Evolutionary conservation across 2,113 vertebrate species (phyloP), one percentile per base, ranked within the genome.

Genomic region (Ornithorhynchus anatinus): DNA sequence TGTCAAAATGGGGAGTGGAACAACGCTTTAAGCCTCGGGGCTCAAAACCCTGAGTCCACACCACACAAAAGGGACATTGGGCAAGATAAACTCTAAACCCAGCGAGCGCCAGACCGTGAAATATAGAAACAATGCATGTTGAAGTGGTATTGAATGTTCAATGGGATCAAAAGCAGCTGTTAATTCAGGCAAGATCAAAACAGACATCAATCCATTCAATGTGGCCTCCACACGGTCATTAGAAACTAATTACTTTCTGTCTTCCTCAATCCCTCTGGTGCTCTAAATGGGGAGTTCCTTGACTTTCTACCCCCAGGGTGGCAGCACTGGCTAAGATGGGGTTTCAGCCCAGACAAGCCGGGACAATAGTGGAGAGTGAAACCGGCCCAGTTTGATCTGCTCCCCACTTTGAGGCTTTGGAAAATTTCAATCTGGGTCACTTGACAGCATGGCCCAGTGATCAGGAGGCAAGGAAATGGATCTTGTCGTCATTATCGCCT

Each of bases 231-330:
- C 69, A 81, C 83, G 86, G 81, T 85, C 83, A 81, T 85, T 81
- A 83, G 81, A 85, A 84, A 75, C 86, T 81, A 77, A 88, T 88
- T 85, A 72, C 75, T 81, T 85, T 85, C 86, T 72, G 82, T 85
- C 79, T 75, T 72, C 57, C 67, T 77, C 71, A 68, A 48, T 64
- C 1, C 10, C 75, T 78, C 58, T 78, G 73, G 77, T 72, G 75
- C 73, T 73, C 20, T 77, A 60, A 62, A 72, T 70, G 57, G 72
- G 57, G 47, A 56, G 63, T 67, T 68, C 72, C 70, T 44, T 64
- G 32, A 36, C 54, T 69, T 45, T 44, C 43, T 48, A 16, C 35
- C 32, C 67, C 60, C n/a, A 72, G 50, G 53, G 75, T 51, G 32
- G 48, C 31, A 14, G 19, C 31, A 25, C 39, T 57, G 60, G 57